These are phyloP conservation scores for Centropus unirufus DNA, from an alignment of 2,113 vertebrate genomes.

Conservation along the genomic window DNA sequence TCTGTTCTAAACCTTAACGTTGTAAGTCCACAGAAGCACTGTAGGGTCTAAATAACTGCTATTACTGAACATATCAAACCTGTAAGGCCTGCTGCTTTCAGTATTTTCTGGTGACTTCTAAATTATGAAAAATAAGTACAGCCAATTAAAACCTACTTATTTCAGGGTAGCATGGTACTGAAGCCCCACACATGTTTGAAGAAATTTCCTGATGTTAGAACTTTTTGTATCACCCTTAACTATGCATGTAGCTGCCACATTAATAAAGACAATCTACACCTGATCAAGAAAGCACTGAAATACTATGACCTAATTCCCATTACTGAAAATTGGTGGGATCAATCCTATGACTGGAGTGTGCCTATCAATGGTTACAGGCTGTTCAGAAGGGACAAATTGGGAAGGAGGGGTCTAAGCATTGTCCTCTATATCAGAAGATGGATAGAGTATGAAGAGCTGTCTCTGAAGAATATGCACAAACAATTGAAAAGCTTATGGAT, in stretches of 20 bases:
- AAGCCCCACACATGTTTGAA: not conserved
- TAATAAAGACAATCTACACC: not conserved
- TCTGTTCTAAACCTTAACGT: not conserved
- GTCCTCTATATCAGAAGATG: no score
- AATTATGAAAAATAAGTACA: not conserved
- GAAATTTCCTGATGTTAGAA: not conserved
- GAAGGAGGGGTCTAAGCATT: no score
- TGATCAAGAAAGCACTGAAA: not conserved
- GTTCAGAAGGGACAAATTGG: no score
- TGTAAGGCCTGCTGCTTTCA: not conserved
- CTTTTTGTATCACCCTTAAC: not conserved
- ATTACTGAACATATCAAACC: not conserved
- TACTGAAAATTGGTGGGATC: no score
- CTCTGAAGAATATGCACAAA: no score
- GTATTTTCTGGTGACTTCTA: not conserved
- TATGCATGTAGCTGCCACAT: accelerated
- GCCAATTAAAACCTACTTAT: not conserved
- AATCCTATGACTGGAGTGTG: no score
- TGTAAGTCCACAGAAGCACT: not conserved
- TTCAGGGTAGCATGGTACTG: not conserved
- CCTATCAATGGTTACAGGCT: no score
- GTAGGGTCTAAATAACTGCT: not conserved
- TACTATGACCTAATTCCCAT: not conserved
- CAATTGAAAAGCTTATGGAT: no score
- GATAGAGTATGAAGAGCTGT: no score